These are phyloP conservation scores for Eubasilissa splendida DNA, from an alignment of 2,888 invertebrate species.

Conservation along the genomic window DNA sequence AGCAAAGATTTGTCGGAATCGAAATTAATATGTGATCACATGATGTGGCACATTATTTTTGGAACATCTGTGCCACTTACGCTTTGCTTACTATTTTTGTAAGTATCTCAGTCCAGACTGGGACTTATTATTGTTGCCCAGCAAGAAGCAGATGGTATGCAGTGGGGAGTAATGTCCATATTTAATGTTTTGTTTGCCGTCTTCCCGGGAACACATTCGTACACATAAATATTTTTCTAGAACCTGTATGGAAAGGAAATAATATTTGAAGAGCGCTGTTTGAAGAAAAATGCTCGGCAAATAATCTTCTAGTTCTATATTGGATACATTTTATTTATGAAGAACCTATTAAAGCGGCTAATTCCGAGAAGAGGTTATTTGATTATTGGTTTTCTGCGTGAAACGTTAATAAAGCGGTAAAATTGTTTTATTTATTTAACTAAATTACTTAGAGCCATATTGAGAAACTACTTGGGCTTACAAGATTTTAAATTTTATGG, in stretches of 20 bases:
- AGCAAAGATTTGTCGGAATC: too few relatives aligned
- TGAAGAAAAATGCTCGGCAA: slow-evolving; percentile 18
- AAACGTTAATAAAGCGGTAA: too few relatives aligned
- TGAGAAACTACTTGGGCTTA: too few relatives aligned
- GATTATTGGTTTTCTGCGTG: too few relatives aligned
- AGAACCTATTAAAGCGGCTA: too few relatives aligned
- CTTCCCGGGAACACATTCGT: slow-evolving; percentile 25
- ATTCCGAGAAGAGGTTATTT: too few relatives aligned
- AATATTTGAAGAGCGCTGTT: slow-evolving; percentile 22
- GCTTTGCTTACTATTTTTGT: neutral
- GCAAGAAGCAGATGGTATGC: slow-evolving; percentile 25
- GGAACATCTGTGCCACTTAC: too few relatives aligned
- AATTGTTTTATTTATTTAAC: too few relatives aligned
- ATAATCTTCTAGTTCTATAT: neutral
- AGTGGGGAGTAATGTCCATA: slow-evolving; percentile 27
- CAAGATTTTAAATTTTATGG: too few relatives aligned
- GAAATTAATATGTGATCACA: too few relatives aligned
- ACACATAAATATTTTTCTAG: slow-evolving; percentile 15
- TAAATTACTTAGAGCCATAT: too few relatives aligned
- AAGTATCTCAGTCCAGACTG: neutral
- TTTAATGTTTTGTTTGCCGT: slow-evolving; percentile 25
- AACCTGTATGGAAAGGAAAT: slow-evolving; percentile 22
- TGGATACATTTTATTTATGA: neutral
- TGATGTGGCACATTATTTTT: too few relatives aligned
- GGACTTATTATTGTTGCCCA: neutral